Conservation (phyloP, 2,888 invertebrate species). For the Euplexia lucipara region DNA sequence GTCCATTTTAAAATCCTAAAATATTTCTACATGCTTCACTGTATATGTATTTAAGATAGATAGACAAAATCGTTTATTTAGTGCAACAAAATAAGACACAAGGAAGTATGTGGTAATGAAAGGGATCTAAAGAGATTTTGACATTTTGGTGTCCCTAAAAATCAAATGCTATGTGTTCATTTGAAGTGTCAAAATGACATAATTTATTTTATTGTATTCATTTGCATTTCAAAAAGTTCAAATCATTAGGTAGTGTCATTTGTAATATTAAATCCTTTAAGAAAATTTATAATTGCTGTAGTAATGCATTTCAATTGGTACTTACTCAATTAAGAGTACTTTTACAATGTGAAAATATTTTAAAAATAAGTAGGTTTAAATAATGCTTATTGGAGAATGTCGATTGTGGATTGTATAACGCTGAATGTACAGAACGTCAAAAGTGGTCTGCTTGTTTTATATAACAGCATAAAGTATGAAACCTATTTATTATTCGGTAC, state of each 20-base stretch:
- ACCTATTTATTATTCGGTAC: constrained; percentile 35
- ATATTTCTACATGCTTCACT: not conserved
- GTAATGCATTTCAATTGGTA: not conserved
- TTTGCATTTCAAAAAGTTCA: not conserved
- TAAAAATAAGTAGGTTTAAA: not conserved
- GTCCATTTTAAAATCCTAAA: constrained; percentile 11
- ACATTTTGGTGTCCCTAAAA: not conserved
- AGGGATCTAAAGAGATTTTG: too few species aligned
- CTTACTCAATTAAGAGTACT: not conserved
- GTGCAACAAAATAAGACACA: too few species aligned
- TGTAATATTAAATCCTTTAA: not conserved
- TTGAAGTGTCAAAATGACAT: not conserved
- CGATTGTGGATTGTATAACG: not conserved
- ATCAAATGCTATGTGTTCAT: constrained; percentile 1
- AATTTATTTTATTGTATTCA: not conserved
- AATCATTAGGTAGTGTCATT: not conserved
- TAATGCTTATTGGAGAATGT: not conserved
- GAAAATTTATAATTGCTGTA: too few species aligned
- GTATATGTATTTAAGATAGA: not conserved
- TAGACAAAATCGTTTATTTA: too few species aligned
- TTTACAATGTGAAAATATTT: not conserved
- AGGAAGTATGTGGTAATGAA: too few species aligned
- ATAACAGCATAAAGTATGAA: constrained; percentile 3
- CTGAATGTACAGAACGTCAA: not conserved
- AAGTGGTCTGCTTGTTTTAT: constrained; percentile 5